A percentile compares a stretch with the other conserved stretches of the same genome.
These are phyloP conservation scores for Reticulitermes speratus DNA, from an alignment of 1,140 invertebrate species.

Conservation along the genomic window DNA sequence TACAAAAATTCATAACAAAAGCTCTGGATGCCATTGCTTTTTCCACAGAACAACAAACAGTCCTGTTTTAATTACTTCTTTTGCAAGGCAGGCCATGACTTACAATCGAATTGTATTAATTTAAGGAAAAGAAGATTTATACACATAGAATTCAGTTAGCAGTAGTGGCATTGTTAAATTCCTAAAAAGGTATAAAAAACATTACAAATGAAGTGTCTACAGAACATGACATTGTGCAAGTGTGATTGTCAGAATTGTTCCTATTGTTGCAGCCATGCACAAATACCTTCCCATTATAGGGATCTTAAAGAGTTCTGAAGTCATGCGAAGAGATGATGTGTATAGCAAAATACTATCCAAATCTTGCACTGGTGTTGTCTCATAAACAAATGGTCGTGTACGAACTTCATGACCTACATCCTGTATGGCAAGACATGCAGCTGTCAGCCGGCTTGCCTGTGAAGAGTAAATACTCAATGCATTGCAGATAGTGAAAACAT, in stretches of 20 bases:
- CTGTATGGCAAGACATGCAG: constrained; percentile 66
- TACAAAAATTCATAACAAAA: no score
- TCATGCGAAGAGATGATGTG: constrained; percentile 69
- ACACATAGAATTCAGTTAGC: no score
- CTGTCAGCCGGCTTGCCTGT: constrained; percentile 75
- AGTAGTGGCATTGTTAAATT: neutral
- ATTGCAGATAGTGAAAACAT: no score
- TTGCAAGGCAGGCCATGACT: no score
- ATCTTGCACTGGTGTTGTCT: constrained; percentile 69
- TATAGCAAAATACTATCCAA: constrained; percentile 74
- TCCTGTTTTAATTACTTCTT: no score
- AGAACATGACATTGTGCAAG: constrained; percentile 63
- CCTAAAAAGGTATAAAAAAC: neutral
- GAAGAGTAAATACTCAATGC: constrained; percentile 37
- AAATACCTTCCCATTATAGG: constrained; percentile 68
- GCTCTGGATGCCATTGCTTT: no score
- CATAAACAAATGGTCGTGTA: constrained; percentile 74
- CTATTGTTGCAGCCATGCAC: constrained; percentile 60
- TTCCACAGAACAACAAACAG: no score
- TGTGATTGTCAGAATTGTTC: constrained; percentile 59
- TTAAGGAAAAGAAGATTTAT: no score
- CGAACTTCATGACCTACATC: constrained; percentile 73
- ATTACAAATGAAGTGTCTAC: neutral
- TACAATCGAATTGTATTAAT: no score
- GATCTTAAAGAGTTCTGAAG: constrained; percentile 67